Evolutionary conservation across 2,888 invertebrate species (phyloP).

Genomic region (Hetaerina titia): DNA sequence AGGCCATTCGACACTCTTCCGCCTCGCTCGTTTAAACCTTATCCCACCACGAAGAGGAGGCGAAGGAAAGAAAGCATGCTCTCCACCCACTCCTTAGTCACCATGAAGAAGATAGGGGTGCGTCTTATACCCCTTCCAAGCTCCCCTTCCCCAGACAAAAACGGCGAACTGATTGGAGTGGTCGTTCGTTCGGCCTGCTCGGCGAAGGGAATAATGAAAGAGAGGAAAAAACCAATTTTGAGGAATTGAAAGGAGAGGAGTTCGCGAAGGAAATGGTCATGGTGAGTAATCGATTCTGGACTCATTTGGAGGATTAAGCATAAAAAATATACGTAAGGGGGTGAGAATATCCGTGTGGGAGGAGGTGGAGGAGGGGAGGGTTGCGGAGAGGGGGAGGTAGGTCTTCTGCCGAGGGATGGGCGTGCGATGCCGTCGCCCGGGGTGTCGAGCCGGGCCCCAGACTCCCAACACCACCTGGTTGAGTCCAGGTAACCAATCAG

Average conservation of each 20-base stretch:
- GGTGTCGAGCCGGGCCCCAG: background rate
- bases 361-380: background rate
- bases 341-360: background rate
- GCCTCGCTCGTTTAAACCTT: too few species aligned
- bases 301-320: background rate
- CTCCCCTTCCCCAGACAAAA: background rate
- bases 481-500: background rate
- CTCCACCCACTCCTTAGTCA: background rate
- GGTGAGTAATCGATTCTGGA: slow-evolving; percentile 20
- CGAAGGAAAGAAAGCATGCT: too few species aligned
- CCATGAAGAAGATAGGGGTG: background rate
- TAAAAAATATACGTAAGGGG: background rate
- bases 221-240: background rate
- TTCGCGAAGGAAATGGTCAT: background rate
- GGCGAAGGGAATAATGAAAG: background rate
- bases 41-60: too few species aligned
- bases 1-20: too few species aligned
- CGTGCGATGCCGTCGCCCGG: background rate
- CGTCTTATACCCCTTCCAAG: background rate
- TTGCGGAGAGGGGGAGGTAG: background rate
- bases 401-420: too few species aligned
- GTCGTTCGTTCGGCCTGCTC: background rate
- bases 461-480: background rate
- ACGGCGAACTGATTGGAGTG: background rate
- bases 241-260: background rate